Base-by-base conservation (phyloP, 2,113 vertebrate genomes). In the Brachyhypopomus gauderio region DNA sequence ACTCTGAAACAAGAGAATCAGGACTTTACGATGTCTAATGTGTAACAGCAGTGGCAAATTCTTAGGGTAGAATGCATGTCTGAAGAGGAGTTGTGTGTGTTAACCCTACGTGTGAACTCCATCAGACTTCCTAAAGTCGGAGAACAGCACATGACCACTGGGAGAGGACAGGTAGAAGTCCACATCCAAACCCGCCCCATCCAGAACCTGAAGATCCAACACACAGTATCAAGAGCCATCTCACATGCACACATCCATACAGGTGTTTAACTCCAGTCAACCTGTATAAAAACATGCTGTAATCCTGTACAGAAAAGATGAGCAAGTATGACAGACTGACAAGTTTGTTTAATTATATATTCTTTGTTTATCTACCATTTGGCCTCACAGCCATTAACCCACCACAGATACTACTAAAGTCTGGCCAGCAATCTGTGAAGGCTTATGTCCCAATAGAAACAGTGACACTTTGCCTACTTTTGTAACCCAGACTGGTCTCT, bases 71-170 rank as follows among this genome's bases (percentile, higher is more conserved):
- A 72, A n/a, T 76, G n/a, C 19, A 20, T 55, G 52, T 0, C 8
- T 85, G 7, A 80, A 56, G n/a, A 4, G 11, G 45, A 48, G 45
- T 1, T 27, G 9, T 62, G 8, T 8, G 30, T 62, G 69, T 56
- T n/a, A 25, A 48, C 93, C 97, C 93, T 94, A 99, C 98, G 96
- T 98, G 89, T 99, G 98, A 83, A 98, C 95, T 34, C 97, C 97
- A 70, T 99, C 97, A 69, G 97, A 96, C 91, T 98, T 98, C 85
- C 92, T 95, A 81, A 95, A 93, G 90, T 98, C 97, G 79, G 92
- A 96, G 89, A 93, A 93, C 55, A 98, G 87, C 23, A 95, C 84
- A 78, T 95, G 93, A 58, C 95, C 96, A 59, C 93, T 90, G 12
- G 97, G 97, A 81, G 97, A 96, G 25, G 92, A 85, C 17, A 99